Percentiles rank a stretch among this genome's conserved stretches.
Evolutionary conservation across 2,888 invertebrate genomes (phyloP).

Genomic region (Coenonympha glycerion): DNA sequence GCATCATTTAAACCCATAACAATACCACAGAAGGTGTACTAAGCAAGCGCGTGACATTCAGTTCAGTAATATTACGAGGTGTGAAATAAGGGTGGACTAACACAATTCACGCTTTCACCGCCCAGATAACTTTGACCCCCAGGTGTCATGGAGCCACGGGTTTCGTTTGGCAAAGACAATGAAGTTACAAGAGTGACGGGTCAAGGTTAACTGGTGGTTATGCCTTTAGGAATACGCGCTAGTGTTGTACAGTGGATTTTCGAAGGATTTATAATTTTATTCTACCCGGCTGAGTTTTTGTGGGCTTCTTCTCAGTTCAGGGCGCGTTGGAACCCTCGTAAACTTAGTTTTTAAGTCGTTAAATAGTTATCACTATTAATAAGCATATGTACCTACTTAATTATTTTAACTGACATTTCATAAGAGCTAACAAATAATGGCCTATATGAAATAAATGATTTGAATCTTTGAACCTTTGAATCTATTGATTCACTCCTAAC

Average conservation of each 20-base stretch:
- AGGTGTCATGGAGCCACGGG: background rate
- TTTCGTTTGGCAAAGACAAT: constrained; percentile 18
- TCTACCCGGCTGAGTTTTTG: too few relatives aligned
- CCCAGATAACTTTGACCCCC: constrained; percentile 2
- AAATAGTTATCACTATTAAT: too few relatives aligned
- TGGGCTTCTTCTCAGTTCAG: too few relatives aligned
- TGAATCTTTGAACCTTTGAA: too few relatives aligned
- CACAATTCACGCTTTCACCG: constrained; percentile 4
- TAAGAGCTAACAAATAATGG: too few relatives aligned
- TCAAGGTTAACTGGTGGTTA: constrained; percentile 12
- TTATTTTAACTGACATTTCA: too few relatives aligned
- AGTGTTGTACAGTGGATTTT: background rate
- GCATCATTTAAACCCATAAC: constrained; percentile 14
- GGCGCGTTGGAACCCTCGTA: too few relatives aligned
- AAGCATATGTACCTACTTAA: too few relatives aligned
- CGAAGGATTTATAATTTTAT: background rate
- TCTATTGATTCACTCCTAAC: too few relatives aligned
- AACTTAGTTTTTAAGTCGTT: too few relatives aligned
- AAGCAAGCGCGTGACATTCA: constrained; percentile 15
- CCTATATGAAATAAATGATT: too few relatives aligned
- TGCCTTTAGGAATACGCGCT: constrained; percentile 14
- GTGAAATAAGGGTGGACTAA: constrained; percentile 13
- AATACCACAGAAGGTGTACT: constrained; percentile 13
- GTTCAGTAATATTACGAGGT: constrained; percentile 16
- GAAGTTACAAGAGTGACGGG: constrained; percentile 14